Percentiles rank a stretch among this genome's conserved stretches.
Conservation (phyloP, 1,140 invertebrate genomes). For the Planococcus citri region DNA sequence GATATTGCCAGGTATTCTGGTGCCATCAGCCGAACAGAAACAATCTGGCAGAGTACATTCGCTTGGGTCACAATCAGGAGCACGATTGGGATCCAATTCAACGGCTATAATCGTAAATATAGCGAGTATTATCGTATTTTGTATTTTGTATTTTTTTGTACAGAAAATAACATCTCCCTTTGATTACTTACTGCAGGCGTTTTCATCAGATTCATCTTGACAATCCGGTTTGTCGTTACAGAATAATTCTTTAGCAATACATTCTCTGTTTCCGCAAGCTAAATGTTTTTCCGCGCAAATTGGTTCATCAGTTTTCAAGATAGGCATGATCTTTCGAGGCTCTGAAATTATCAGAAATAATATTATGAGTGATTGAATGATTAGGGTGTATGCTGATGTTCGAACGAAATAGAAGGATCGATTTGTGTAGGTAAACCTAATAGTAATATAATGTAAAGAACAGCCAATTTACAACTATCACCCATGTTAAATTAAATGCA, state of each 20-base stretch:
- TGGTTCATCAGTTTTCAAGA: slow-evolving; percentile 81
- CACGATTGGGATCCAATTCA: slow-evolving; percentile 74
- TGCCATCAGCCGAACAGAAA: slow-evolving; percentile 86
- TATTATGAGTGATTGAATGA: no score
- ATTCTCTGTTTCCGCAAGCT: slow-evolving; percentile 78
- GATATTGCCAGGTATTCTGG: slow-evolving; percentile 68
- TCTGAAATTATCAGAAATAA: slow-evolving; percentile 41
- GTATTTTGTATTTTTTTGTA: neutral
- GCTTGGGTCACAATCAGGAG: slow-evolving; percentile 74
- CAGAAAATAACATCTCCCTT: neutral
- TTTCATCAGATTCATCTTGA: slow-evolving; percentile 88
- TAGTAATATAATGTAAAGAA: no score
- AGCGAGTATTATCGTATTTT: slow-evolving; percentile 21
- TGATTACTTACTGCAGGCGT: slow-evolving; percentile 76
- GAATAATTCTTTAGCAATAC: slow-evolving; percentile 78
- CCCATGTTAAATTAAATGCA: no score
- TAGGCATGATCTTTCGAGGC: slow-evolving; percentile 72
- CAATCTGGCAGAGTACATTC: slow-evolving; percentile 82
- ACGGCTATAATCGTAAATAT: slow-evolving; percentile 47
- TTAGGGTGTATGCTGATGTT: no score
- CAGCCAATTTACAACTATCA: no score
- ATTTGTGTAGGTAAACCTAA: no score
- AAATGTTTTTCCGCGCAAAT: slow-evolving; percentile 76
- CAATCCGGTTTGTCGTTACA: slow-evolving; percentile 87
- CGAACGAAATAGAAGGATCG: no score